Percentiles rank a stretch among this genome's conserved stretches.
Conservation (phyloP, 35 echinoderm and acorn worm genomes). For the Heliocidaris erythrogramma region DNA sequence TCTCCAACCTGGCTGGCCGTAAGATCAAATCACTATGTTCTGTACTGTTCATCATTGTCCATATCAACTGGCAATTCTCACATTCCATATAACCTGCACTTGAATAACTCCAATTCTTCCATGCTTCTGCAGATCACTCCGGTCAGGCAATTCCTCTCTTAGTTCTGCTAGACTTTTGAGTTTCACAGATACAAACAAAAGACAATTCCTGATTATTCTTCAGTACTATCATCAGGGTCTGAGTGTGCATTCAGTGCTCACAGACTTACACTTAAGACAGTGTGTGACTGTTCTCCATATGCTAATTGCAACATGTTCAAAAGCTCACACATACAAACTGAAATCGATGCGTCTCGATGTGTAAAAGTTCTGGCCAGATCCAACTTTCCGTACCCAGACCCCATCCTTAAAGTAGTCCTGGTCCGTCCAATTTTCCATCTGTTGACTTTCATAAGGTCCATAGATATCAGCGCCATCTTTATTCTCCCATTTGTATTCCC, state of each 20-base stretch:
- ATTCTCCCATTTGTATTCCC: conserved; percentile 96
- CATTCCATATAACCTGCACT: too few relatives aligned
- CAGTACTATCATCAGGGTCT: too few relatives aligned
- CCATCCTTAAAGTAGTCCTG: conserved; percentile 90
- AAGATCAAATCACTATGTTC: too few relatives aligned
- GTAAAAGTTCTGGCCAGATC: conserved; percentile 63
- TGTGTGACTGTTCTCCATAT: not conserved
- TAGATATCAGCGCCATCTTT: conserved; percentile 78
- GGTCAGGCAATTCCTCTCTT: too few relatives aligned
- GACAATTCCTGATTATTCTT: too few relatives aligned
- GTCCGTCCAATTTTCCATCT: conserved; percentile 94
- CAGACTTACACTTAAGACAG: not conserved
- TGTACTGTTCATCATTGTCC: too few relatives aligned
- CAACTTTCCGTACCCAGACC: conserved; percentile 84
- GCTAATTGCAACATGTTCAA: not conserved
- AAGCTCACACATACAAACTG: conserved; percentile 77
- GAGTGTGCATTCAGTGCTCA: not conserved
- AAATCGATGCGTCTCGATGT: conserved; percentile 90
- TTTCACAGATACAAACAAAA: too few relatives aligned
- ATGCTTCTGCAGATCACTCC: too few relatives aligned
- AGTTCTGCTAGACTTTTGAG: too few relatives aligned
- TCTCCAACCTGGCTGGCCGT: too few relatives aligned
- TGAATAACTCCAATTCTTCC: too few relatives aligned
- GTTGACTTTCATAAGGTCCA: conserved; percentile 86
- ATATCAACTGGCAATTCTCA: too few relatives aligned